These are phyloP conservation scores for Eubasilissa regina DNA, from an alignment of 1,140 invertebrate species.

Conservation along the genomic window DNA sequence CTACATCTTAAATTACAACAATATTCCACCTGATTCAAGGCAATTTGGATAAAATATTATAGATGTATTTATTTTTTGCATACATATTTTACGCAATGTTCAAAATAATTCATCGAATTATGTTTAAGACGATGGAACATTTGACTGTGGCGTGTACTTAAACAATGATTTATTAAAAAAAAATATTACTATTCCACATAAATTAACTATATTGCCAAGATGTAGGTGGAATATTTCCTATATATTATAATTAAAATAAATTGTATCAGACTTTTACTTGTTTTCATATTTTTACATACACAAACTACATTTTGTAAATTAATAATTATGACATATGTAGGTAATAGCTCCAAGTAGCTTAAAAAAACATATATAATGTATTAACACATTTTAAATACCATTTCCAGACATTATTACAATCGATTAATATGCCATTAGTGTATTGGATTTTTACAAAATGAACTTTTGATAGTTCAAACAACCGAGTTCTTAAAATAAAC, in stretches of 20 bases:
- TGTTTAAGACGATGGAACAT: no score
- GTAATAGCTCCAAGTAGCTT: slow-evolving; percentile 12
- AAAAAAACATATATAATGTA: neutral
- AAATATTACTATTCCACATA: neutral
- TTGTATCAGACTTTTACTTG: slow-evolving; percentile 44
- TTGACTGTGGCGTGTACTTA: no score
- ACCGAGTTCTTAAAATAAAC: no score
- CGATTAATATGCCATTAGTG: no score
- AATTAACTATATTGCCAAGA: slow-evolving; percentile 20
- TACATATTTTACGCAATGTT: no score
- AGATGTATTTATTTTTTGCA: no score
- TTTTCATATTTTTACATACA: slow-evolving; percentile 38
- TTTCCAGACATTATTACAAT: neutral
- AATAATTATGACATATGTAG: slow-evolving; percentile 26
- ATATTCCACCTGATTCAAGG: slow-evolving; percentile 30
- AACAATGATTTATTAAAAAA: neutral
- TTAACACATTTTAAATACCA: slow-evolving; percentile 21
- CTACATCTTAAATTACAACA: slow-evolving; percentile 3
- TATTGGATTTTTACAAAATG: no score
- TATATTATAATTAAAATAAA: slow-evolving; percentile 42
- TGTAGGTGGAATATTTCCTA: slow-evolving; percentile 21
- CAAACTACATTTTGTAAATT: slow-evolving; percentile 20
- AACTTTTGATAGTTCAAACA: no score
- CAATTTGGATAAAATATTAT: slow-evolving; percentile 6
- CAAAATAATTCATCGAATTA: no score